These are phyloP conservation scores for Hypselothyrea guttata DNA, from an alignment of 2,888 invertebrate genomes.

Conservation along the genomic window DNA sequence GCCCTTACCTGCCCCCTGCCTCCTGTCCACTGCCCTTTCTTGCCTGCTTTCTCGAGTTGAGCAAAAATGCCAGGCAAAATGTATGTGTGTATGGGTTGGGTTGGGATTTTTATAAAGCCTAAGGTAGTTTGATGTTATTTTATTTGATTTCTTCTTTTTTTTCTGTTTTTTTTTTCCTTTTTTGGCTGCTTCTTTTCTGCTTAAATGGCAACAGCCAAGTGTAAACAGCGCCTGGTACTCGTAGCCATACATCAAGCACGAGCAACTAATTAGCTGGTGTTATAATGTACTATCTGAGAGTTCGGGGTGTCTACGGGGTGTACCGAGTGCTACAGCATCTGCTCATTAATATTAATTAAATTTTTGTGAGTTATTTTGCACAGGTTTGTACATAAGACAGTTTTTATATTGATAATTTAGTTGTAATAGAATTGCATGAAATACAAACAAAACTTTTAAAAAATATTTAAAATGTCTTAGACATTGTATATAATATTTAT, in stretches of 20 bases:
- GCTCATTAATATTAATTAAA: too few relatives aligned
- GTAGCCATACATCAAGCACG: constrained; percentile 10
- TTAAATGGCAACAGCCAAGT: constrained; percentile 62
- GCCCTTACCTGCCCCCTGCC: background rate
- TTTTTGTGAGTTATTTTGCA: too few relatives aligned
- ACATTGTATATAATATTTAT: too few relatives aligned
- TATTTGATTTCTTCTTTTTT: constrained; percentile 57
- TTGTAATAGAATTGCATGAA: too few relatives aligned
- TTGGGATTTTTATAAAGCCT: constrained; percentile 73
- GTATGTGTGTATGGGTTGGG: constrained; percentile 38
- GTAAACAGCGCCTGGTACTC: constrained; percentile 56
- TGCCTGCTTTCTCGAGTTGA: constrained; percentile 64
- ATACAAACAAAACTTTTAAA: too few relatives aligned
- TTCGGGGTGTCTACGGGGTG: background rate
- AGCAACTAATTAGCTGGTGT: constrained; percentile 28
- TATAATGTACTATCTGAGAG: constrained; percentile 8
- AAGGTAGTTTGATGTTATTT: constrained; percentile 79
- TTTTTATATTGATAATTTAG: too few relatives aligned
- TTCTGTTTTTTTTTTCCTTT: constrained; percentile 11
- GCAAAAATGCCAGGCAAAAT: constrained; percentile 66
- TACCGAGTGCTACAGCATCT: background rate
- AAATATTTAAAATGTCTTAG: too few relatives aligned
- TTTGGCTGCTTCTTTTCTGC: constrained; percentile 37
- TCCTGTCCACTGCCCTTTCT: constrained; percentile 27
- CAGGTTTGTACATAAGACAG: too few relatives aligned